Evolutionary conservation across 2,113 vertebrate species (phyloP).

Genomic region (Bombycilla garrulus): DNA sequence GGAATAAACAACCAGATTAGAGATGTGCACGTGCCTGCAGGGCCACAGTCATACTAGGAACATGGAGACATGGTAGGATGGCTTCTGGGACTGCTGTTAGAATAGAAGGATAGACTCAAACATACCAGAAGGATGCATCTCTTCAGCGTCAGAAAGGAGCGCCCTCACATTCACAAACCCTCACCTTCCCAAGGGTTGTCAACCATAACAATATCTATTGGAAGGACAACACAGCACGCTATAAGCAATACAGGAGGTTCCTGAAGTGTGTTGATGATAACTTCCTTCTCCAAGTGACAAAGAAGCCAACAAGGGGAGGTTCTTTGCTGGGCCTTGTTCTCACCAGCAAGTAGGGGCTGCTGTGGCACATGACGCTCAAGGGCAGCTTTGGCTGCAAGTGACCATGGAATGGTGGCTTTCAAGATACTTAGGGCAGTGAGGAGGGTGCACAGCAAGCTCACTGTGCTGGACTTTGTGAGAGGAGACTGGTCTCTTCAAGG

Average conservation of each 20-base stretch:
- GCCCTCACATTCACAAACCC: background rate
- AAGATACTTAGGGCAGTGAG: background rate
- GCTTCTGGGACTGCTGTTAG: background rate
- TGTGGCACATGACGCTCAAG: rapidly evolving
- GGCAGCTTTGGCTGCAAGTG: background rate
- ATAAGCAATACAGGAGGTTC: background rate
- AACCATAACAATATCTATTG: background rate
- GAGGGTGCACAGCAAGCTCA: background rate
- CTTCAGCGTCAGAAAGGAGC: background rate
- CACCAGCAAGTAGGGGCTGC: background rate
- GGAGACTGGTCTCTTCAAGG: background rate
- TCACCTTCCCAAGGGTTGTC: background rate
- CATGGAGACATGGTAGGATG: background rate
- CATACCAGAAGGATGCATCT: background rate
- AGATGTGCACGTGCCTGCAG: background rate
- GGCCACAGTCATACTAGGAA: too few species aligned
- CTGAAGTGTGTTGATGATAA: background rate
- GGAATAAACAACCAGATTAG: background rate
- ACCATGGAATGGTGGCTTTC: background rate
- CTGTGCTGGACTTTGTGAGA: background rate
- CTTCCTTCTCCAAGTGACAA: background rate
- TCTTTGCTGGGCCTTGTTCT: background rate
- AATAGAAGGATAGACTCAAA: background rate
- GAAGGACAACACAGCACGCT: background rate
- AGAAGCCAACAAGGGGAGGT: background rate